These are phyloP conservation scores for Rhimphoctona megacephalus DNA, from an alignment of 2,888 invertebrate species.

Conservation along the genomic window DNA sequence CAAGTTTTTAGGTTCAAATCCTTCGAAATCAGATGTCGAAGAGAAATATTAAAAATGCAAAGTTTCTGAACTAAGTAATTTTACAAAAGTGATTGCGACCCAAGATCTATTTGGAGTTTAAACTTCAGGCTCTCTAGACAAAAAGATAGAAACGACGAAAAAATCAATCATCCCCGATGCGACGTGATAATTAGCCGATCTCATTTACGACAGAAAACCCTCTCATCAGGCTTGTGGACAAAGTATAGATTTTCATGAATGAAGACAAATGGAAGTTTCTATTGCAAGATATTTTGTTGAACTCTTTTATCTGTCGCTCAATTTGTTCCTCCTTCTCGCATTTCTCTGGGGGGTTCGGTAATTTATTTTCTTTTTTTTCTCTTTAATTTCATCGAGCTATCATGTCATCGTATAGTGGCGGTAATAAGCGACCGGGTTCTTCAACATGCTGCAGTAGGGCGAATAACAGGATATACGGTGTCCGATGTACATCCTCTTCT, in stretches of 20 bases:
- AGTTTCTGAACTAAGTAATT: no score
- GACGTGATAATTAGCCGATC: background rate
- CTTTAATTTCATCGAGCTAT: conserved; percentile 54
- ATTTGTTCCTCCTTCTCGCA: background rate
- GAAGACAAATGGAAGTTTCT: background rate
- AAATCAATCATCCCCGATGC: conserved; percentile 40
- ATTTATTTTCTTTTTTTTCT: background rate
- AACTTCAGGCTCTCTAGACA: background rate
- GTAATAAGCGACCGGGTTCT: conserved; percentile 48
- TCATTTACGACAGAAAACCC: background rate
- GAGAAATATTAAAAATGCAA: no score
- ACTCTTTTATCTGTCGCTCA: background rate
- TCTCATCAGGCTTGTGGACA: background rate
- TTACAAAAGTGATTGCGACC: no score
- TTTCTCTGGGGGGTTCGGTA: background rate
- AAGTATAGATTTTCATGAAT: conserved; percentile 26
- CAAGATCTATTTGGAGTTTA: no score
- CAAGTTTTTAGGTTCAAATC: no score
- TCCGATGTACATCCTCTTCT: conserved; percentile 83
- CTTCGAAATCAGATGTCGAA: no score
- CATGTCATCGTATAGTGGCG: conserved; percentile 46
- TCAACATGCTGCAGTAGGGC: conserved; percentile 78
- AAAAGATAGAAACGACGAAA: background rate
- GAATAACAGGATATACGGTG: conserved; percentile 85
- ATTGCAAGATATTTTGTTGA: background rate